A percentile compares a stretch with the other conserved stretches of the same genome.
Evolutionary conservation across 2,113 vertebrate species (phyloP).

Genomic region (Oryzias woworae): DNA sequence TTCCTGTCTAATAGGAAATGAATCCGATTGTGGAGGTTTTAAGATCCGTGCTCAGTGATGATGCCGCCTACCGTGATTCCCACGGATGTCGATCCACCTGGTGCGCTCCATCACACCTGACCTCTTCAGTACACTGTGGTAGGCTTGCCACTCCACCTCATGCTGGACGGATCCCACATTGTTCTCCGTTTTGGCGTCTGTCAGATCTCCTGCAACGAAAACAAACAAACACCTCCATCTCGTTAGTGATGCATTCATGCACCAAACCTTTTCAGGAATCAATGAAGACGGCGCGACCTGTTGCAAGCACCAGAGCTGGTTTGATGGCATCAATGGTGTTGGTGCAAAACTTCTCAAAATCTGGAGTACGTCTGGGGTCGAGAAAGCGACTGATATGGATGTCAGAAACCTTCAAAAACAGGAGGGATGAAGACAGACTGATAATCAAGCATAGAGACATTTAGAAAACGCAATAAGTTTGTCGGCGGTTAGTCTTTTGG

Average conservation of each 20-base stretch:
- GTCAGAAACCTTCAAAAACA: conserved; percentile 84
- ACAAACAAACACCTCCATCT: neutral
- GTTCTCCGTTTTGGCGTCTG: conserved; percentile 91
- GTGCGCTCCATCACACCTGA: conserved; percentile 91
- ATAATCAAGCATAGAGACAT: neutral
- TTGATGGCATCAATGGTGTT: conserved; percentile 87
- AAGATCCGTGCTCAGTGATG: neutral
- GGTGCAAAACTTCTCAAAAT: conserved; percentile 94
- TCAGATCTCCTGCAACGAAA: conserved; percentile 85
- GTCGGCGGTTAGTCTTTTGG: conserved; percentile 14
- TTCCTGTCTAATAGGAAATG: too few relatives aligned
- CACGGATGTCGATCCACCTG: conserved; percentile 94
- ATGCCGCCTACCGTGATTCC: conserved; percentile 87
- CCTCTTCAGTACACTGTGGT: conserved; percentile 88
- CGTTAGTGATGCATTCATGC: too few relatives aligned
- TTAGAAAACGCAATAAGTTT: conserved; percentile 22
- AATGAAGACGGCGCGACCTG: conserved; percentile 78
- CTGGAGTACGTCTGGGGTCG: conserved; percentile 82
- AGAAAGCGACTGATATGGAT: conserved; percentile 92
- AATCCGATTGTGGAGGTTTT: neutral
- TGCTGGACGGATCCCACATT: conserved; percentile 90
- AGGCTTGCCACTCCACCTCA: conserved; percentile 94
- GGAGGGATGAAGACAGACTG: neutral
- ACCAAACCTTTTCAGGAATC: too few relatives aligned
- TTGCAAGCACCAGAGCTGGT: conserved; percentile 89